Conservation (phyloP, 2,888 invertebrate species). For the Hyalella azteca region DNA sequence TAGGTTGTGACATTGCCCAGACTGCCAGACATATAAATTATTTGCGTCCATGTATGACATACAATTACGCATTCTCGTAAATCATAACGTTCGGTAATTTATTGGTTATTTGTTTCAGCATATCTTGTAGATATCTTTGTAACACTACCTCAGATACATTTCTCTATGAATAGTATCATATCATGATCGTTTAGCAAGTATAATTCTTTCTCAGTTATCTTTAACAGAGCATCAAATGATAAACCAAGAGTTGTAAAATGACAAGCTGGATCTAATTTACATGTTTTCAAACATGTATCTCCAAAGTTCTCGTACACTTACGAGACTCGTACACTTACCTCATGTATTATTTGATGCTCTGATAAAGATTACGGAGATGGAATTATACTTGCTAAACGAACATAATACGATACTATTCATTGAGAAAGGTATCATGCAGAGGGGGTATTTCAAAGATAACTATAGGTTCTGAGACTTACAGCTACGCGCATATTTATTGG, state of each 20-base stretch:
- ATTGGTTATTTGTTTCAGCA: not conserved
- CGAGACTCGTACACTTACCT: too few relatives aligned
- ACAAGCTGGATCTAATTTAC: not conserved
- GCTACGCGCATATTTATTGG: too few relatives aligned
- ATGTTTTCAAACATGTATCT: not conserved
- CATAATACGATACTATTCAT: too few relatives aligned
- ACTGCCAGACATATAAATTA: not conserved
- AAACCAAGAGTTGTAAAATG: not conserved
- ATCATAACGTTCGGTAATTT: not conserved
- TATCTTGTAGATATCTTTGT: not conserved
- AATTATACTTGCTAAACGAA: too few relatives aligned
- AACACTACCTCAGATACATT: not conserved
- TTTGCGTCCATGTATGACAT: not conserved
- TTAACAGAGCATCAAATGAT: not conserved
- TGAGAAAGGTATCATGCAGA: too few relatives aligned
- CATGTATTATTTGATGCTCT: too few relatives aligned
- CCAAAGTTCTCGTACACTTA: not conserved
- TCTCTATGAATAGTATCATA: not conserved
- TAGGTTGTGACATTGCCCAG: not conserved
- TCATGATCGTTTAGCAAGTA: not conserved
- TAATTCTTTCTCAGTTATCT: not conserved
- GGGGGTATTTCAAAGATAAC: too few relatives aligned
- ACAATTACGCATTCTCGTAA: not conserved
- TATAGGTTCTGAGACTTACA: too few relatives aligned
- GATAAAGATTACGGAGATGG: too few relatives aligned